phyloP scores from a whole-genome alignment of 92 coral and sea anemone species.

The Paramuricea clavata region DNA sequence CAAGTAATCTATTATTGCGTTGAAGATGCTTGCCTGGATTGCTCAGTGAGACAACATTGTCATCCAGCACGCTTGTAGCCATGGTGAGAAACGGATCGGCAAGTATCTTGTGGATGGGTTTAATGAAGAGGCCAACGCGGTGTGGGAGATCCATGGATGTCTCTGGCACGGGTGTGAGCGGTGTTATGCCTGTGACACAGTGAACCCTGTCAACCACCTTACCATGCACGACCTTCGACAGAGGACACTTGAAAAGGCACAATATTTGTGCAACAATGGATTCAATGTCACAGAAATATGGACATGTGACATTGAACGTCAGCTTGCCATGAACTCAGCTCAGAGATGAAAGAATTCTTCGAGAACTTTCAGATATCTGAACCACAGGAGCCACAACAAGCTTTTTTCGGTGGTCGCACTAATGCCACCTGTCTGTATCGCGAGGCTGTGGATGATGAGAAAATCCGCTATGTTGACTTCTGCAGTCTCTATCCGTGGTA shows the following conservation, averaged over 20 bases:
- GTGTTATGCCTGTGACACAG: constrained; percentile 47
- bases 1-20: constrained; percentile 57
- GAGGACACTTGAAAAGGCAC: constrained; percentile 31
- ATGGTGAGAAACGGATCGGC: constrained; percentile 58
- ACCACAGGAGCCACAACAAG: constrained; percentile 39
- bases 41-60: background rate
- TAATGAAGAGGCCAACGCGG: constrained; percentile 39
- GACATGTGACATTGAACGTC: constrained; percentile 58
- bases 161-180: constrained; percentile 60
- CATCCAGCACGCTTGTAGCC: constrained; percentile 55
- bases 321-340: constrained; percentile 4
- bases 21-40: constrained; percentile 48
- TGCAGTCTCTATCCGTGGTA: constrained; percentile 39
- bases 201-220: constrained; percentile 30
- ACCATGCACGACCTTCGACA: constrained; percentile 64
- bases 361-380: constrained; percentile 7
- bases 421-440: constrained; percentile 42
- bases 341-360: constrained; percentile 38
- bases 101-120: constrained; percentile 58
- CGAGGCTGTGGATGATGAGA: constrained; percentile 25
- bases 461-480: constrained; percentile 42
- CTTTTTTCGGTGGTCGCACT: constrained; percentile 50
- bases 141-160: constrained; percentile 55
- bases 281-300: constrained; percentile 58
- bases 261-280: constrained; percentile 32